Base-by-base conservation (phyloP, 2,797 vertebrate genomes). In the Eurystomus glaucurus region DNA sequence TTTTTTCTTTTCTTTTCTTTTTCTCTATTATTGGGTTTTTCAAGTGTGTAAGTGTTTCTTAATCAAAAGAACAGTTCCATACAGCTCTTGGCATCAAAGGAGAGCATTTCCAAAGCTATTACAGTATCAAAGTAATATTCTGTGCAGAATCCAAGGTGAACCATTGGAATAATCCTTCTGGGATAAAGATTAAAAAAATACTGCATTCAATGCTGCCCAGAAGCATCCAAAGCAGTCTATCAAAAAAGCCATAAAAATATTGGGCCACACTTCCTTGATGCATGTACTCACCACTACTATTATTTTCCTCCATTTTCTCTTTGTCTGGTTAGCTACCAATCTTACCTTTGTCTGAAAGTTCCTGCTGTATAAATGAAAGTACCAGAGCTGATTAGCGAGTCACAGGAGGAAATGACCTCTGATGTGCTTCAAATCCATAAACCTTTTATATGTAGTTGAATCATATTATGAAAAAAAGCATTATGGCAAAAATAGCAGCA, bases 51-150 rank as follows among this genome's bases (percentile, higher is more conserved):
- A 97, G 95, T 89, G 60, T 80, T 96, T 95, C 98, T 96, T 98
- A 98, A 98, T 98, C 98, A 98, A 98, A 98, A 97, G 97, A 96
- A 96, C 81, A 96, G 88, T 96, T 97, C 91, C 77, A 89, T 86
- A 91, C 85, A 93, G 94, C 94, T 95, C 96, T 80, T 86, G 90
- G 96, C 98, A 98, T 98, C 98, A 98, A 98, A 98, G 88, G 85
- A 92, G 41, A 96, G 90, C 86, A 68, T 96, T 98, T 97, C 97
- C 80, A 98, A 97, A 97, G 96, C 98, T 93, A 97, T 98, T 97
- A 98, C 95, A 88, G 91, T 97, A 98, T 97, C 97, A 97, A 98
- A 98, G 98, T 97, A 84, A 97, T 94, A 96, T 96, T 97, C 97
- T 98, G 96, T 97, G 97, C 92, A 91, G 96, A 98, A 97, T 88